A percentile compares a stretch with the other conserved stretches of the same genome.
phyloP scores from a whole-genome alignment of 2,888 invertebrate species.

The Cheilosia grossa region DNA sequence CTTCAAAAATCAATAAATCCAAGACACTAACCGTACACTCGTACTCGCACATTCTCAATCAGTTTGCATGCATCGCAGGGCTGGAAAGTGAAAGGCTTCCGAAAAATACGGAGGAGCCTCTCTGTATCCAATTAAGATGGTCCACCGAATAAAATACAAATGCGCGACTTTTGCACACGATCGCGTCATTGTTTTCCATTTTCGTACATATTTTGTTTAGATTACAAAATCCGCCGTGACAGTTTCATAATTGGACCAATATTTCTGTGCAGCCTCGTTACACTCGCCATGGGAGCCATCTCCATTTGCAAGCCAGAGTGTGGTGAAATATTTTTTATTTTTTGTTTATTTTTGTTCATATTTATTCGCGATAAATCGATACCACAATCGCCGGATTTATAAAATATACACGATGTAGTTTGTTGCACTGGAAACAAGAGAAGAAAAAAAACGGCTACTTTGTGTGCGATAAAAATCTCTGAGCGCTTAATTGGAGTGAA shows the following conservation, averaged over 20 bases:
- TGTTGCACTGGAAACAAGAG: background rate
- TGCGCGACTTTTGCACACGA: constrained; percentile 56
- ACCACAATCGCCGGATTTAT: constrained; percentile 40
- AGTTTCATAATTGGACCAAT: constrained; percentile 72
- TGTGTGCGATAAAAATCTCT: constrained; percentile 45
- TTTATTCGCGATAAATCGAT: constrained; percentile 55
- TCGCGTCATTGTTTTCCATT: constrained; percentile 44
- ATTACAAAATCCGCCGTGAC: constrained; percentile 70
- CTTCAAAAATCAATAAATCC: constrained; percentile 43
- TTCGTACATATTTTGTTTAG: constrained; percentile 26
- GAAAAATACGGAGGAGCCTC: background rate
- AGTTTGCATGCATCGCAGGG: constrained; percentile 65
- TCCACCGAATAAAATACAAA: constrained; percentile 26
- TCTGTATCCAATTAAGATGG: constrained; percentile 60
- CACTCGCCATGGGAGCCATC: constrained; percentile 1
- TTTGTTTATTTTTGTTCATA: constrained; percentile 8
- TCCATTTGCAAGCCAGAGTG: constrained; percentile 8
- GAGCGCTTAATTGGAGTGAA: constrained; percentile 61
- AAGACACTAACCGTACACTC: background rate
- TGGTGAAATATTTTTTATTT: constrained; percentile 33
- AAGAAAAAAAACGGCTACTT: constrained; percentile 27
- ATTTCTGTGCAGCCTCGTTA: constrained; percentile 18
- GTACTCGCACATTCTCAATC: constrained; percentile 7
- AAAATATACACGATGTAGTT: background rate
- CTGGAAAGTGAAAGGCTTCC: constrained; percentile 66